A percentile compares a stretch with the other conserved stretches of the same genome.
Evolutionary conservation across 2,113 vertebrate species (phyloP).

Genomic region (Seriola rivoliana): DNA sequence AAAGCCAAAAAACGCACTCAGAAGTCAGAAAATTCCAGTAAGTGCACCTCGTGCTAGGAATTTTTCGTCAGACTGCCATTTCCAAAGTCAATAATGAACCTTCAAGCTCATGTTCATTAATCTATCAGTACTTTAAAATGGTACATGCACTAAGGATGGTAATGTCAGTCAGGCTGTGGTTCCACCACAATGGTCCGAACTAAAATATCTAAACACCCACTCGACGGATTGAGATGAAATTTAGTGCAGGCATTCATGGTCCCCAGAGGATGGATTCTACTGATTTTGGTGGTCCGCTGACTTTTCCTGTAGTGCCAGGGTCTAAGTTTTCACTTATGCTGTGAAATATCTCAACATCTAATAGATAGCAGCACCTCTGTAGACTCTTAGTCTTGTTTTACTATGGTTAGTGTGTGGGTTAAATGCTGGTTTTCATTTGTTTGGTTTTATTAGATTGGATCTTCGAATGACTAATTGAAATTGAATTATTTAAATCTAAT

Average conservation of each 20-base stretch:
- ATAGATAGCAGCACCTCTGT: background rate
- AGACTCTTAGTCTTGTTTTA: background rate
- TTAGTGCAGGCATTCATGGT: background rate
- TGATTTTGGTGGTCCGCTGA: background rate
- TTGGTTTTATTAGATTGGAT: background rate
- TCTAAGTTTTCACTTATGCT: background rate
- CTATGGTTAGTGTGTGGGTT: background rate
- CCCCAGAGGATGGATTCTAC: background rate
- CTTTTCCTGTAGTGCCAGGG: background rate
- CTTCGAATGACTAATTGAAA: background rate
- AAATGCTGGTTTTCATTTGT: background rate
- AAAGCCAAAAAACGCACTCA: too few relatives aligned
- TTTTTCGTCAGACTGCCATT: background rate
- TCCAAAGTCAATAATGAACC: constrained; percentile 15
- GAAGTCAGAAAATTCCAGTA: too few relatives aligned
- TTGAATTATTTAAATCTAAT: too few relatives aligned
- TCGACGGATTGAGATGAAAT: background rate
- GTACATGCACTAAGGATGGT: fast-evolving
- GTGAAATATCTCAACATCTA: background rate
- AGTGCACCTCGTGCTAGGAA: too few relatives aligned
- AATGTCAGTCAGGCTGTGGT: background rate
- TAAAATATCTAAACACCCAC: constrained; percentile 12
- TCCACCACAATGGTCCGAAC: background rate
- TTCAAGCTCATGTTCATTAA: constrained; percentile 23
- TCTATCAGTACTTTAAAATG: background rate